Percentiles rank a stretch among this genome's conserved stretches.
Conservation (phyloP, 2,888 invertebrate genomes). For the Pediacus dermestoides region DNA sequence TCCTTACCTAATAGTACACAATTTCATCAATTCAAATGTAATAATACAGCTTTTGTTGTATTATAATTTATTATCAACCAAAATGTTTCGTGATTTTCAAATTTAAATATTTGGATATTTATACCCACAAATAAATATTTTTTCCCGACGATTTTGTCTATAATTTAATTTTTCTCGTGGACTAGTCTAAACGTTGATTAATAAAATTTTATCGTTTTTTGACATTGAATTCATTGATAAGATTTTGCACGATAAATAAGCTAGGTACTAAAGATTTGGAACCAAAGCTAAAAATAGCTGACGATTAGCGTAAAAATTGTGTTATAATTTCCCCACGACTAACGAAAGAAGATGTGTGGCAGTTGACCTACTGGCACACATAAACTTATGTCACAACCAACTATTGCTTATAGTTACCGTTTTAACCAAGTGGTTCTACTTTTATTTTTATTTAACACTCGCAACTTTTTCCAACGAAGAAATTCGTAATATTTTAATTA, state of each 20-base stretch:
- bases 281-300: slow-evolving; percentile 1
- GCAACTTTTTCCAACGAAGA: slow-evolving; percentile 9
- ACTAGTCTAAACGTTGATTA: no score
- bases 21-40: slow-evolving; percentile 17
- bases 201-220: no score
- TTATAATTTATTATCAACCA: no score
- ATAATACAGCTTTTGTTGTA: slow-evolving; percentile 2
- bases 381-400: slow-evolving; percentile 33
- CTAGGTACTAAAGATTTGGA: no score
- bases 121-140: no score
- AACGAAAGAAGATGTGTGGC: slow-evolving; percentile 5
- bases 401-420: not conserved
- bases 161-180: no score
- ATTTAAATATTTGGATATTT: no score
- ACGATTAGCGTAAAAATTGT: not conserved
- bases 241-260: no score
- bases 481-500: not conserved
- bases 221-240: no score
- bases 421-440: slow-evolving; percentile 21
- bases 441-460: slow-evolving; percentile 26
- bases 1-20: slow-evolving; percentile 16
- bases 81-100: no score
- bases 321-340: slow-evolving; percentile 7
- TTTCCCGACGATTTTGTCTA: no score
- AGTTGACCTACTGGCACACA: slow-evolving; percentile 31